phyloP scores from a whole-genome alignment of 2,888 invertebrate species.

The Drosophila aldrichi region DNA sequence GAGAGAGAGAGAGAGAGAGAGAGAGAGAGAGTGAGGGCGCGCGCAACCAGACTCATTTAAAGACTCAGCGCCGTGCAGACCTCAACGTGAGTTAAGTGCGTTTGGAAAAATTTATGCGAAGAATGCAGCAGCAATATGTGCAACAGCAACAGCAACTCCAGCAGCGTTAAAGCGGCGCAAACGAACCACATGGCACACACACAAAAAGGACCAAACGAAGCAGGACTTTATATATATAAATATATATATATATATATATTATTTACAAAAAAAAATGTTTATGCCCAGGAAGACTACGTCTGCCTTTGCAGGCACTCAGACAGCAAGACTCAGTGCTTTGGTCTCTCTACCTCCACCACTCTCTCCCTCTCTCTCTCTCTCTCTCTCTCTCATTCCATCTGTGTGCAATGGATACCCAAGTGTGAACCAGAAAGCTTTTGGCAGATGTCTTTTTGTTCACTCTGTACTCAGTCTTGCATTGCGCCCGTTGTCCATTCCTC shows the following conservation, averaged over 20 bases:
- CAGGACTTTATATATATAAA: slow-evolving; percentile 21
- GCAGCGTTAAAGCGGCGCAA: slow-evolving; percentile 18
- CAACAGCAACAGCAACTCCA: slow-evolving; percentile 46
- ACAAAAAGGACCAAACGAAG: slow-evolving; percentile 54
- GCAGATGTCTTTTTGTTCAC: slow-evolving; percentile 30
- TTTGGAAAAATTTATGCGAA: slow-evolving; percentile 79
- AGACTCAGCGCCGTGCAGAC: slow-evolving; percentile 40
- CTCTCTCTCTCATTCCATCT: not conserved
- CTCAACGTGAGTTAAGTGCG: slow-evolving; percentile 77
- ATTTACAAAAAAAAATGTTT: slow-evolving; percentile 55
- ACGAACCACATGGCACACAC: slow-evolving; percentile 43
- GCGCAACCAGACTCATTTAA: slow-evolving; percentile 69
- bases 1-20: slow-evolving; percentile 1
- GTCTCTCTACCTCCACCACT: not conserved
- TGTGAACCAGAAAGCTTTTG: slow-evolving; percentile 74
- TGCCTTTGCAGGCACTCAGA: slow-evolving; percentile 2
- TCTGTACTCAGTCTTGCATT: not conserved
- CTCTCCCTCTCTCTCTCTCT: not conserved
- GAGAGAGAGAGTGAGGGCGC: slow-evolving; percentile 6
- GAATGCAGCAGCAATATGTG: slow-evolving; percentile 78
- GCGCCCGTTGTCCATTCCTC: slow-evolving; percentile 12
- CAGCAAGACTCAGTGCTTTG: not conserved
- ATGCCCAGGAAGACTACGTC: not conserved
- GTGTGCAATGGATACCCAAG: slow-evolving; percentile 44
- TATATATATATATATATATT: slow-evolving; percentile 10